Evolutionary conservation across 1,140 invertebrate genomes (phyloP).

Genomic region (Oryctes rhinoceros): DNA sequence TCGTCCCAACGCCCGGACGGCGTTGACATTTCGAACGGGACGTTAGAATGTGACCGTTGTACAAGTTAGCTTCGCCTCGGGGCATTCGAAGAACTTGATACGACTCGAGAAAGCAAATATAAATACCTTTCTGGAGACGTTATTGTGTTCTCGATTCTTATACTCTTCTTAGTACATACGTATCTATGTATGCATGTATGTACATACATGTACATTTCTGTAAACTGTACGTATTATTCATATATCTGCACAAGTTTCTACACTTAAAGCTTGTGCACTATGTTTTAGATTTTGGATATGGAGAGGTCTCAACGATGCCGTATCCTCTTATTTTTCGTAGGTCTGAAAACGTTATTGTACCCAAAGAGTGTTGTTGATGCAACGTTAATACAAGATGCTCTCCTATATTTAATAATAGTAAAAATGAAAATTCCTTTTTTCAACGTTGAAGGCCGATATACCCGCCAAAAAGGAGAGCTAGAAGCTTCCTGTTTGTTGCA

Average conservation of each 20-base stretch:
- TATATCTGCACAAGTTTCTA: neutral
- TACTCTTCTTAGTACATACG: conserved; percentile 12
- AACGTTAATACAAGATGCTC: no score
- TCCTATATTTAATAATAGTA: no score
- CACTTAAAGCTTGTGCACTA: neutral
- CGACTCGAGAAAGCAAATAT: conserved; percentile 46
- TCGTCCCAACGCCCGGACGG: conserved; percentile 45
- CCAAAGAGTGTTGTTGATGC: no score
- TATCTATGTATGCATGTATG: neutral
- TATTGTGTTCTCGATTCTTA: conserved; percentile 43
- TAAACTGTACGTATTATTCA: neutral
- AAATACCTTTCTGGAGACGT: conserved; percentile 46
- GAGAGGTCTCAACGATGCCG: no score
- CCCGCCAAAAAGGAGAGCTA: no score
- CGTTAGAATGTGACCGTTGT: conserved; percentile 53
- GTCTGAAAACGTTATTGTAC: no score
- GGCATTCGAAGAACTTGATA: conserved; percentile 46
- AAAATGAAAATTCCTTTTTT: no score
- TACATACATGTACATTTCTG: neutral
- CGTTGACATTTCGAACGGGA: conserved; percentile 53
- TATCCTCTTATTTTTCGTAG: no score
- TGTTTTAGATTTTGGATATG: no score
- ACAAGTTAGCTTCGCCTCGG: conserved; percentile 47
- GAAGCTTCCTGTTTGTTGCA: no score
- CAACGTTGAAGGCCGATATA: no score